Conservation (phyloP, 2,113 vertebrate genomes). For the Piaya cayana region DNA sequence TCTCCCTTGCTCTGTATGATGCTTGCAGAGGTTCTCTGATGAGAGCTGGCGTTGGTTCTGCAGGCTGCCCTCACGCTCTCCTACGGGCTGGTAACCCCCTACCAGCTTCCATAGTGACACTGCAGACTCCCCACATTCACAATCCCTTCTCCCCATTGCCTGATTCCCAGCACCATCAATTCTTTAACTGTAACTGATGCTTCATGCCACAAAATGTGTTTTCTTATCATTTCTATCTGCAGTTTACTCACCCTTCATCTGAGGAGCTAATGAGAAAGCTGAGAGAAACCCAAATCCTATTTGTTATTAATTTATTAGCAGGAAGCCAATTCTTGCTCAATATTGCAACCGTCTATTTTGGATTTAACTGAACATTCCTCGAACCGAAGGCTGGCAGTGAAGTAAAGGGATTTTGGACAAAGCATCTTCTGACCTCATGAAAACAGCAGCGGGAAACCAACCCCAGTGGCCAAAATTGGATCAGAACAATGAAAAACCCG, state of each 20-base stretch:
- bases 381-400: background rate
- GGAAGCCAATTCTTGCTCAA: background rate
- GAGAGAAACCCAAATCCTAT: background rate
- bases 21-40: fast-evolving
- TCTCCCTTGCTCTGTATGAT: background rate
- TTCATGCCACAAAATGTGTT: background rate
- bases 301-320: constrained; percentile 26
- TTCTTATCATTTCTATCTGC: background rate
- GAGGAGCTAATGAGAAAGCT: background rate
- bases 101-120: fast-evolving
- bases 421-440: background rate
- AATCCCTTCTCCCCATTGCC: background rate
- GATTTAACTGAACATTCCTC: background rate
- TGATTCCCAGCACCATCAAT: background rate
- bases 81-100: background rate
- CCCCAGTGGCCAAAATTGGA: constrained; percentile 14
- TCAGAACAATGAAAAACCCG: constrained; percentile 16
- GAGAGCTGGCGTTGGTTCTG: background rate
- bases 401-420: background rate
- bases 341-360: background rate
- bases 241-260: background rate
- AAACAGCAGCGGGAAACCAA: constrained; percentile 18
- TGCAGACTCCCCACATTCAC: background rate
- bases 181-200: background rate
- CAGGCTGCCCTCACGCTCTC: background rate